These are phyloP conservation scores for Eretmocerus hayati DNA, from an alignment of 2,888 invertebrate genomes.

Conservation along the genomic window DNA sequence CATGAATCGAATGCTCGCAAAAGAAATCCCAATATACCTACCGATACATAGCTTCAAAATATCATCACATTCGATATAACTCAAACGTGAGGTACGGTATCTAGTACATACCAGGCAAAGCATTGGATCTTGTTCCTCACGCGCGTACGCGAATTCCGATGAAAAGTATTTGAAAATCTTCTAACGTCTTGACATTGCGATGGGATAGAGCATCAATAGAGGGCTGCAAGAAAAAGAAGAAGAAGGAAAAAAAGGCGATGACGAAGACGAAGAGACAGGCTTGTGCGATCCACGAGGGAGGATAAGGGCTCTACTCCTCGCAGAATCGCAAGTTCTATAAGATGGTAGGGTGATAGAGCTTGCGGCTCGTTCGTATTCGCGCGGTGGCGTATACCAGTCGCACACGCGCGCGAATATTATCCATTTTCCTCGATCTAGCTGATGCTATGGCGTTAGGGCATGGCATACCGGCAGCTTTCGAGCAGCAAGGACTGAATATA, in stretches of 20 bases:
- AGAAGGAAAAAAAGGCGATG: neutral
- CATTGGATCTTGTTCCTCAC: no score
- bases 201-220: constrained; percentile 19
- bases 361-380: constrained; percentile 28
- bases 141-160: constrained; percentile 21
- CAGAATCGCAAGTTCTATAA: no score
- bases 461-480: constrained; percentile 18
- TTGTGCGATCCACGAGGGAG: neutral
- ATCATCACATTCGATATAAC: no score
- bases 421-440: constrained; percentile 27
- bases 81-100: no score
- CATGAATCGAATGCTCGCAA: no score
- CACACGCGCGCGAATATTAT: constrained; percentile 31
- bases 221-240: constrained; percentile 4
- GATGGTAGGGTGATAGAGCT: no score
- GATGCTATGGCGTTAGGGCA: constrained; percentile 1
- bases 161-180: constrained; percentile 19
- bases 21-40: no score
- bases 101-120: no score
- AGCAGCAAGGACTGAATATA: constrained; percentile 32
- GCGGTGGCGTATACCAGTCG: constrained; percentile 26
- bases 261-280: neutral
- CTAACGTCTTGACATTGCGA: constrained; percentile 24
- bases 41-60: no score
- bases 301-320: no score